Evolutionary conservation across 64 coral and sea anemone genomes (phyloP).

Genomic region (Hydrozoanthus tunicans): DNA sequence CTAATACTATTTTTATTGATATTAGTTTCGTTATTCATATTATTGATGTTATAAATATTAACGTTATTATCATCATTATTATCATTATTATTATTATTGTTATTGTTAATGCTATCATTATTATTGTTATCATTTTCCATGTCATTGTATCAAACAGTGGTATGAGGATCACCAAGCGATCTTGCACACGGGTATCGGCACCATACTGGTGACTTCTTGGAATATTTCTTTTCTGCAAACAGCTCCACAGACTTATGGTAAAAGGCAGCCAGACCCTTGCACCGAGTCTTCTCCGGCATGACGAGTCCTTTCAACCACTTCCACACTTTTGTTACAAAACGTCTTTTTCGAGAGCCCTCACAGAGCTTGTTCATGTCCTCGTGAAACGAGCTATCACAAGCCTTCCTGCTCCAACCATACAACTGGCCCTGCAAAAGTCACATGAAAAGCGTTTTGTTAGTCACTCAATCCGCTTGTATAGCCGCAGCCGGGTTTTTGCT

Average conservation of each 20-base stretch:
- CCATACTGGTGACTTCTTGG: slow-evolving; percentile 5
- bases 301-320: slow-evolving; percentile 14
- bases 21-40: no score
- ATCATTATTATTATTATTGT: no score
- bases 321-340: slow-evolving; percentile 28
- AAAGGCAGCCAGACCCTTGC: slow-evolving; percentile 31
- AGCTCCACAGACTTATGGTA: slow-evolving; percentile 9
- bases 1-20: no score
- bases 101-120: no score
- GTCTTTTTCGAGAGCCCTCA: slow-evolving; percentile 1
- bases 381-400: slow-evolving; percentile 1
- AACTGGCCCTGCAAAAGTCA: slow-evolving; percentile 5
- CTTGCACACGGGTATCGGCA: slow-evolving; percentile 17
- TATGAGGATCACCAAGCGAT: not conserved
- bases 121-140: no score
- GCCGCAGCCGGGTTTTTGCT: no score
- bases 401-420: slow-evolving; percentile 12
- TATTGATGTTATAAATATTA: no score
- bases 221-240: not conserved
- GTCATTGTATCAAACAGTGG: not conserved
- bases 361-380: slow-evolving; percentile 30
- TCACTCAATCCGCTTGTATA: no score
- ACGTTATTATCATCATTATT: no score
- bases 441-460: no score
- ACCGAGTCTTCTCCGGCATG: not conserved